Base-by-base conservation (phyloP, 2,888 invertebrate genomes). In the Eumerus sabulonum region DNA sequence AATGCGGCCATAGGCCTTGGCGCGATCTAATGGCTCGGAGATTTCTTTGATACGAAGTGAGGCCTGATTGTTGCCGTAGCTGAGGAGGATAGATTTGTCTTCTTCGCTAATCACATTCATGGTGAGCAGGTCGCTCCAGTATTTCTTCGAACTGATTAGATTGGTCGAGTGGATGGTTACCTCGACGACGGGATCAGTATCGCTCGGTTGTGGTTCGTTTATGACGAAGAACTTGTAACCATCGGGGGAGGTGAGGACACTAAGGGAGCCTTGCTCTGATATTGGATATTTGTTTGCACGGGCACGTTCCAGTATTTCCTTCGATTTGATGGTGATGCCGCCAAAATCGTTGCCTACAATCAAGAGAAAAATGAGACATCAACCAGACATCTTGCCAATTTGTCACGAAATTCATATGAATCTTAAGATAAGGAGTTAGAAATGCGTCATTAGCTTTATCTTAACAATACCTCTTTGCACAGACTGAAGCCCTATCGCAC, bases 1-100 rank as follows among this genome's bases (percentile, higher is more conserved):
- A 84, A 98, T 96, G 67, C 99, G 92, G 0, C 99, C 99, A 90
- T 95, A 98, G 0, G 98, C 98, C 86, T 95, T 93, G 1, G 94
- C 97, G 82, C 95, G 94, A 86, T 97, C 92, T 1, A 99, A 91
- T 36, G 92, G 89, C 56, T 85, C 84, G 0, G 67, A 47, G 2
- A 85, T 82, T 59, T 83, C 66, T 12, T 83, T 83, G 2, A 98
- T 90, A 87, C 96, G 94, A 42, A 98, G 89, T 85, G 94, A 93
- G 1, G 94, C 92, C 90, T 97, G 95, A 72, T 92, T 89, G 2
- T 92, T 91, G 40, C 90, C 90, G 87, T 94, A 98, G 1, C 94
- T 94, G 7, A 98, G 89, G 1, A 92, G 82, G 1, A 92, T 91
- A 1, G 91, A 92, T 68, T 92, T 91, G 1, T 92, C 90, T 0